Evolutionary conservation across 2,888 invertebrate species (phyloP).

Genomic region (Andrena trimmerana): DNA sequence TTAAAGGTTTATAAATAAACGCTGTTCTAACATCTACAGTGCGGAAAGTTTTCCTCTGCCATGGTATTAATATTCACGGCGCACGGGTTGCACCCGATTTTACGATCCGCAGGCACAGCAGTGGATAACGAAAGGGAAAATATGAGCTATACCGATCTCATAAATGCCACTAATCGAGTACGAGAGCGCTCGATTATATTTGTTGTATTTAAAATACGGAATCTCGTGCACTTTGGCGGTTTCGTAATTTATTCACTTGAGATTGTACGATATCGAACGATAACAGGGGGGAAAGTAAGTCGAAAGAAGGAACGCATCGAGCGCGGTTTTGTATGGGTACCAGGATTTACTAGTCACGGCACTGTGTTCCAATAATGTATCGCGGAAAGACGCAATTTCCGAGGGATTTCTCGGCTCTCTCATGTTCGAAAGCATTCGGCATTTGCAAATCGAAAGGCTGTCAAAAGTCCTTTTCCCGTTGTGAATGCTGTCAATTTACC

Average conservation of each 20-base stretch:
- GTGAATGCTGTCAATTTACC: constrained; percentile 59
- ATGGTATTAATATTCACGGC: not conserved
- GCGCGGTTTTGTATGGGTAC: constrained; percentile 53
- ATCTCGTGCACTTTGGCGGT: not conserved
- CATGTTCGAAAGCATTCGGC: constrained; percentile 39
- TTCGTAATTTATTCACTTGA: constrained; percentile 15
- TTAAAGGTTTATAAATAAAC: not conserved
- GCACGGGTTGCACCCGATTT: constrained; percentile 45
- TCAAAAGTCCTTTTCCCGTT: constrained; percentile 58
- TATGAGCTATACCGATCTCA: constrained; percentile 57
- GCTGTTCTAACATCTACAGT: not conserved
- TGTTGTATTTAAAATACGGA: not conserved
- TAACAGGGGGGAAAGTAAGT: constrained; percentile 31
- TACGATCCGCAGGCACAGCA: constrained; percentile 64
- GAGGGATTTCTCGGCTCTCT: constrained; percentile 54
- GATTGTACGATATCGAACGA: constrained; percentile 21
- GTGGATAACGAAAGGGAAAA: constrained; percentile 81
- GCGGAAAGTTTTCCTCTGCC: not conserved
- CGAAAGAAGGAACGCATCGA: constrained; percentile 44
- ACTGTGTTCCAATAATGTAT: constrained; percentile 68
- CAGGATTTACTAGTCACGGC: constrained; percentile 60
- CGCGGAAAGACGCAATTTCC: constrained; percentile 75
- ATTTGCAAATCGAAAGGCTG: constrained; percentile 57
- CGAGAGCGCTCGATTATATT: not conserved
- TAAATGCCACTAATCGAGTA: constrained; percentile 33